phyloP scores from a whole-genome alignment of 2,113 vertebrate species.

The Perca fluviatilis region DNA sequence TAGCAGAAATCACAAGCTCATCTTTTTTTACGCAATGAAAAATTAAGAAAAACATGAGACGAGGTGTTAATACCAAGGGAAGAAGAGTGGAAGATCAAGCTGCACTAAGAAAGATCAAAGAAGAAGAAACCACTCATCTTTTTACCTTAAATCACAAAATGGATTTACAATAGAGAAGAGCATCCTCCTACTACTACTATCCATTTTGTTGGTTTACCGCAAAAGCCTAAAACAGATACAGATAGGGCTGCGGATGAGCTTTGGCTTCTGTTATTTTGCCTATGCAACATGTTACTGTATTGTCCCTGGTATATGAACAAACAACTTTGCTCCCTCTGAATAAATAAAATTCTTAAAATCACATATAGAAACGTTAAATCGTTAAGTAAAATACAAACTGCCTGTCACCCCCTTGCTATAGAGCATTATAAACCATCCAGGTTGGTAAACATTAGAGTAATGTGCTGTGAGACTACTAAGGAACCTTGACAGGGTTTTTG shows the following conservation, averaged over 20 bases:
- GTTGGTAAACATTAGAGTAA: neutral
- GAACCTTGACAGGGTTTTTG: neutral
- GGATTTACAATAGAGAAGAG: neutral
- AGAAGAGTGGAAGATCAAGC: neutral
- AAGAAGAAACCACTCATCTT: neutral
- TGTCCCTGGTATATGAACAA: too few species aligned
- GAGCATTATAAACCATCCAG: neutral
- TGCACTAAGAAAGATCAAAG: neutral
- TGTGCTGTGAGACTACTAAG: neutral
- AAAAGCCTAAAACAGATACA: neutral
- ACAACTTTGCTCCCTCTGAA: neutral
- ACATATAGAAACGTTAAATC: neutral
- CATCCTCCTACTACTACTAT: neutral
- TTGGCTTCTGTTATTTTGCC: neutral
- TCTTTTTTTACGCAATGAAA: conserved; percentile 19
- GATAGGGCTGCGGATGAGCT: neutral
- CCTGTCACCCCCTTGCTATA: neutral
- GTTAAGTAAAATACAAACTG: neutral
- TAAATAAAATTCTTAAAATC: neutral
- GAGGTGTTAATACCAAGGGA: conserved; percentile 7
- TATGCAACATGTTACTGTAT: neutral
- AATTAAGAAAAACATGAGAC: conserved; percentile 2
- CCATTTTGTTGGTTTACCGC: neutral
- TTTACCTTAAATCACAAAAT: conserved; percentile 7
- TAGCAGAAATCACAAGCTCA: conserved; percentile 5